Conservation (phyloP, 2,797 vertebrate species). For the Melanotaenia maccullochi region DNA sequence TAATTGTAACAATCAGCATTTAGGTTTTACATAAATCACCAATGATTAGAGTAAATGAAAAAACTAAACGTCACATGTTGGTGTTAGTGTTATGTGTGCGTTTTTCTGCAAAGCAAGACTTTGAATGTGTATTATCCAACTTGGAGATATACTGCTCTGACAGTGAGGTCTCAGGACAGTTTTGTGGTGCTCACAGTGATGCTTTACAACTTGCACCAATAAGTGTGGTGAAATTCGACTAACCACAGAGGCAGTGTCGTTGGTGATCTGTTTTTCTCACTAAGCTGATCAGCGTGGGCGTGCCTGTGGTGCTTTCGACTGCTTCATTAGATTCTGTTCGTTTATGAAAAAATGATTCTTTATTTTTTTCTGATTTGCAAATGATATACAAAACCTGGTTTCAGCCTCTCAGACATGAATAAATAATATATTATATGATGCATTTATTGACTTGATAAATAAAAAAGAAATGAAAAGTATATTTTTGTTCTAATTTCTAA, state of each 20-base stretch:
- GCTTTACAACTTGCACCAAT: not conserved
- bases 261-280: constrained; percentile 9
- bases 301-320: not conserved
- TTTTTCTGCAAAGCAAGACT: not conserved
- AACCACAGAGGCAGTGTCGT: not conserved
- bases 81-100: too few relatives aligned
- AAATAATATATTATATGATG: not conserved
- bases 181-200: not conserved
- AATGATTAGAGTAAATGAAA: too few relatives aligned
- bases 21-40: too few relatives aligned
- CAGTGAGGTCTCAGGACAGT: not conserved
- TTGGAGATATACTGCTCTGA: constrained; percentile 1
- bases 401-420: not conserved
- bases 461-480: not conserved
- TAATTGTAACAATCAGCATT: too few relatives aligned
- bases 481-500: not conserved
- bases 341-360: not conserved
- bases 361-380: not conserved
- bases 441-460: not conserved
- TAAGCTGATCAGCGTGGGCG: constrained; percentile 11
- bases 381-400: not conserved
- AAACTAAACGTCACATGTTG: too few relatives aligned
- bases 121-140: not conserved
- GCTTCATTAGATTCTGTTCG: not conserved
- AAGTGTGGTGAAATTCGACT: constrained; percentile 22